A percentile compares a stretch with the other conserved stretches of the same genome.
Conservation (phyloP, 2,797 vertebrate genomes). For the Champsocephalus gunnari region DNA sequence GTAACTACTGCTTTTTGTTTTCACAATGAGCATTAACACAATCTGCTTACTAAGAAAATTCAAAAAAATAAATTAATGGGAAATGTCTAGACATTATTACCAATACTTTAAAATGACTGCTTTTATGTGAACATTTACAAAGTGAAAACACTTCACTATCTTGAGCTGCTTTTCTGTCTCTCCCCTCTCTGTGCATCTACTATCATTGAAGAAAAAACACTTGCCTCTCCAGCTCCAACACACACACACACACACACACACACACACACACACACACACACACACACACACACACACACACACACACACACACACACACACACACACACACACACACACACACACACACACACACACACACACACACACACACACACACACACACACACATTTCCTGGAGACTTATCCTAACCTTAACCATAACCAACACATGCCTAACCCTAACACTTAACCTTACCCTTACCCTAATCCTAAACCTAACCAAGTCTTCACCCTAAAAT, state of each 20-base stretch:
- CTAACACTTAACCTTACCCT: no score
- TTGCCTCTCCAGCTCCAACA: background rate
- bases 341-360: no score
- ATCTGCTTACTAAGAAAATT: background rate
- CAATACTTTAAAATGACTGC: background rate
- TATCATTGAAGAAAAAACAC: background rate
- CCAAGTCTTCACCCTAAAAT: no score
- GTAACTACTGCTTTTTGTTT: slow-evolving; percentile 1
- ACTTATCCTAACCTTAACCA: no score
- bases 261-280: no score
- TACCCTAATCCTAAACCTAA: no score
- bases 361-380: no score
- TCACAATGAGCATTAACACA: background rate
- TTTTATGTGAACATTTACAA: background rate
- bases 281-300: background rate
- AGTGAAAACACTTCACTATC: background rate
- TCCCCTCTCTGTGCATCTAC: background rate
- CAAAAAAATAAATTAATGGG: background rate
- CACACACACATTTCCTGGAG: no score
- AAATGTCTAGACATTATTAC: background rate
- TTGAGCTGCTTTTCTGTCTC: background rate
- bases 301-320: background rate
- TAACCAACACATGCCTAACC: no score
- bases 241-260: no score
- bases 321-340: no score